Percentiles rank a stretch among this genome's conserved stretches.
These are phyloP conservation scores for Gadopsis bispinosus DNA, from an alignment of 2,797 vertebrate species.

Conservation along the genomic window DNA sequence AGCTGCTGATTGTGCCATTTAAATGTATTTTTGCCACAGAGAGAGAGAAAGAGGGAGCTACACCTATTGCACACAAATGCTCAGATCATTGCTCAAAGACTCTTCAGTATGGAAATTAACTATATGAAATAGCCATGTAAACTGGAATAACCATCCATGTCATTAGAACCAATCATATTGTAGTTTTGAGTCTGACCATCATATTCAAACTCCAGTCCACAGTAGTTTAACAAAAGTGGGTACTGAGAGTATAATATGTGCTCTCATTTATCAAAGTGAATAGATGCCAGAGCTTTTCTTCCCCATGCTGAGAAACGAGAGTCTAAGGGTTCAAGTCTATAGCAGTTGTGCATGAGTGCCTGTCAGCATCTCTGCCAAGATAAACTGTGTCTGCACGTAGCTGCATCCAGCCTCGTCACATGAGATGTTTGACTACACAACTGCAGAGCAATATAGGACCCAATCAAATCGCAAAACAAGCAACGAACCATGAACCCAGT, in stretches of 20 bases:
- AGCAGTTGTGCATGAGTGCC: constrained; percentile 64
- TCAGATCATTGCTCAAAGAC: neutral
- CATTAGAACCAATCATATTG: neutral
- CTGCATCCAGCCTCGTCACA: constrained; percentile 56
- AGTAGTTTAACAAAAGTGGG: constrained; percentile 7
- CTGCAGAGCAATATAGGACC: constrained; percentile 41
- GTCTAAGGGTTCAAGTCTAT: constrained; percentile 36
- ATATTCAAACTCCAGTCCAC: neutral
- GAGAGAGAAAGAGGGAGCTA: too few relatives aligned
- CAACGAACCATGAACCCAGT: constrained; percentile 38
- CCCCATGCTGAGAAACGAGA: constrained; percentile 24
- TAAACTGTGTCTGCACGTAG: constrained; percentile 50
- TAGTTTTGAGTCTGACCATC: constrained; percentile 1
- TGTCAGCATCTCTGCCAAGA: constrained; percentile 68
- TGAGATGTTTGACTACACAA: constrained; percentile 53
- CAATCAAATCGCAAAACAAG: constrained; percentile 53
- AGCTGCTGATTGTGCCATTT: constrained; percentile 60
- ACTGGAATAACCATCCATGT: neutral
- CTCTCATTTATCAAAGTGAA: constrained; percentile 41
- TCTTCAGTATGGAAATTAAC: neutral
- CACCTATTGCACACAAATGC: neutral
- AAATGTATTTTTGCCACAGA: constrained; percentile 43
- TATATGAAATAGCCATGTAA: neutral
- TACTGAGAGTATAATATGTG: constrained; percentile 15
- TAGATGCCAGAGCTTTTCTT: constrained; percentile 33